phyloP scores from a whole-genome alignment of 2,113 vertebrate species.

The Notothenia coriiceps region DNA sequence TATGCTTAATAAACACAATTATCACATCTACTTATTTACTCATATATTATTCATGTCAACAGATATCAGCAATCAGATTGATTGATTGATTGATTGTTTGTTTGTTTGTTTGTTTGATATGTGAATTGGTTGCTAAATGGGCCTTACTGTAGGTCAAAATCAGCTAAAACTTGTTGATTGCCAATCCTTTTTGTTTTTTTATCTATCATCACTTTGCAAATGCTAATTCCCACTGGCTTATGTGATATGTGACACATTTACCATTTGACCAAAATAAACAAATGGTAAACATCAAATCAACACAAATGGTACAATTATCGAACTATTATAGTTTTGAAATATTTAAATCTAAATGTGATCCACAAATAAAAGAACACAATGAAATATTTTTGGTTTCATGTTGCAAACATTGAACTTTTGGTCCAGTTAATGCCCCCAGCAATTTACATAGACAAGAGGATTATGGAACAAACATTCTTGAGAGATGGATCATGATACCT shows the following conservation, averaged over 20 bases:
- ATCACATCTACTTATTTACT: neutral
- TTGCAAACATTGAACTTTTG: conserved; percentile 4
- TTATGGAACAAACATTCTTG: conserved; percentile 17
- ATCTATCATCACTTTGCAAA: neutral
- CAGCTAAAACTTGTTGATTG: too few relatives aligned
- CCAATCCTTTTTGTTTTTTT: neutral
- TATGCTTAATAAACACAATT: neutral
- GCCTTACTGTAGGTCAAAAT: neutral
- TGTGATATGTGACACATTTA: neutral
- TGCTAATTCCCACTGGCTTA: neutral
- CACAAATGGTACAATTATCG: neutral
- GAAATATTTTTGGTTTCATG: neutral
- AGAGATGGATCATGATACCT: conserved; percentile 19
- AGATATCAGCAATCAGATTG: neutral
- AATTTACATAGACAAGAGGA: conserved; percentile 15
- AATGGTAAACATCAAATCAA: neutral
- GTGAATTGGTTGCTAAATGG: neutral
- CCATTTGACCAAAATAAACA: neutral
- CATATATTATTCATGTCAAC: neutral
- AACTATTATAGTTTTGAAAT: neutral
- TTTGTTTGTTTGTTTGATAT: neutral
- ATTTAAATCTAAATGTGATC: neutral
- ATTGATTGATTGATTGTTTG: neutral
- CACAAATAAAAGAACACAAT: neutral
- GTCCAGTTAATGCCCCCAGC: neutral